Evolutionary conservation across 2,797 vertebrate genomes (phyloP), one percentile per base, ranked within the genome.

Genomic region (Crenichthys baileyi): DNA sequence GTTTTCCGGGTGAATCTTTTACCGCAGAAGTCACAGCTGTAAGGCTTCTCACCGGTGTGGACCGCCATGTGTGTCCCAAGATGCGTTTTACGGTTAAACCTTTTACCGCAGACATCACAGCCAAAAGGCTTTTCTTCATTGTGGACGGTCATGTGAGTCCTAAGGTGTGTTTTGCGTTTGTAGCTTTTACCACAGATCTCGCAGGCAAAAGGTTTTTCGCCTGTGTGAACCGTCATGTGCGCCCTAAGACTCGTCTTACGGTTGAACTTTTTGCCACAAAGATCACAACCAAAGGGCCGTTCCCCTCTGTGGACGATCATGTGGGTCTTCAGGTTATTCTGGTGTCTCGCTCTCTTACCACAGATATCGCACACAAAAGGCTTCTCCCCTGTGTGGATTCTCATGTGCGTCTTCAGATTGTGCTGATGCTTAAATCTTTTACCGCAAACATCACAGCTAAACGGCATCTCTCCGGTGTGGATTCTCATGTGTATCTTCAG

Each of bases 321-420:
- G 60, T 81, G 79, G 5, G 67, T 82, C 55, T 78, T 82, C 67
- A 82, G 80, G 29, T 70, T 77, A 5, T 77, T 73, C 55, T 82
- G 80, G 31, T 82, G 76, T 41, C 72, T 68, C 11, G 76, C 55
- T 82, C 73, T 63, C 63, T 75, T 75, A 9, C 73, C 73, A 31
- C 73, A 75, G 22, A 75, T 75, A 2, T 75, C 58, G 20, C 73
- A 75, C 44, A 75, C 73, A 15, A 75, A 75, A 22, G 76, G 76
- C 18, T 78, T 78, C 22, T 78, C 76, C 36, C 53, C 70, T 2
- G 55, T 72, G 70, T 72, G 76, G 56, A 71, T 51, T n/a, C 70
- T 72, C 76, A 61, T 60, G 76, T 78, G 76, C 3, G 70, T 72
- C 36, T 78, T 78, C 44, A 78, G 56, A 41, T 77, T 70, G 51